phyloP scores from a whole-genome alignment of 2,113 vertebrate genomes.

The Gallinago media region DNA sequence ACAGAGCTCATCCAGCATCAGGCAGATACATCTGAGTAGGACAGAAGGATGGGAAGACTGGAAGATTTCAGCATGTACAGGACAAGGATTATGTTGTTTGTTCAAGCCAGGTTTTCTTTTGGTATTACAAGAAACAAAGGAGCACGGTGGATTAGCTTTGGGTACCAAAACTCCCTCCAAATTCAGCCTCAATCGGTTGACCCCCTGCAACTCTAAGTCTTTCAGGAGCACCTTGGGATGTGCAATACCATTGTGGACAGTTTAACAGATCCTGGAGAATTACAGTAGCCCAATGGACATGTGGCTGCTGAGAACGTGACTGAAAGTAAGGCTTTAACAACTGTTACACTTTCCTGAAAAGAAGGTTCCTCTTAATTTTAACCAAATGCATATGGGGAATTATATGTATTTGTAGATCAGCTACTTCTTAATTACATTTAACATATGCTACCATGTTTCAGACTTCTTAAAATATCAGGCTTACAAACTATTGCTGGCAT shows the following conservation, averaged over 20 bases:
- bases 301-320: not conserved
- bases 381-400: not conserved
- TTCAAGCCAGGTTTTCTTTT: not conserved
- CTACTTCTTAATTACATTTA: slow-evolving; percentile 16
- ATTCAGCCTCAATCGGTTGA: not conserved
- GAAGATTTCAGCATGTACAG: not conserved
- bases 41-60: not conserved
- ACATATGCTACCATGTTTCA: slow-evolving; percentile 3
- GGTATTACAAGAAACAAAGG: not conserved
- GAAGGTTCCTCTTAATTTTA: not conserved
- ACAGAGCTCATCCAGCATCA: not conserved
- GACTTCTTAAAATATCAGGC: slow-evolving; percentile 35
- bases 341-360: not conserved
- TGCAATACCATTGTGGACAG: fast-evolving
- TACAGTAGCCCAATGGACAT: fast-evolving
- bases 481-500: not conserved
- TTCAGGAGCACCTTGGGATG: not conserved
- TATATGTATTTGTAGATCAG: not conserved
- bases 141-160: not conserved
- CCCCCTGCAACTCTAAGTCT: not conserved
- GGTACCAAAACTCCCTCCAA: not conserved
- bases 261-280: not conserved
- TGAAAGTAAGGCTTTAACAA: not conserved
- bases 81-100: not conserved
- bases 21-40: not conserved